Evolutionary conservation across 2,113 vertebrate genomes (phyloP).

Genomic region (Merops nubicus): DNA sequence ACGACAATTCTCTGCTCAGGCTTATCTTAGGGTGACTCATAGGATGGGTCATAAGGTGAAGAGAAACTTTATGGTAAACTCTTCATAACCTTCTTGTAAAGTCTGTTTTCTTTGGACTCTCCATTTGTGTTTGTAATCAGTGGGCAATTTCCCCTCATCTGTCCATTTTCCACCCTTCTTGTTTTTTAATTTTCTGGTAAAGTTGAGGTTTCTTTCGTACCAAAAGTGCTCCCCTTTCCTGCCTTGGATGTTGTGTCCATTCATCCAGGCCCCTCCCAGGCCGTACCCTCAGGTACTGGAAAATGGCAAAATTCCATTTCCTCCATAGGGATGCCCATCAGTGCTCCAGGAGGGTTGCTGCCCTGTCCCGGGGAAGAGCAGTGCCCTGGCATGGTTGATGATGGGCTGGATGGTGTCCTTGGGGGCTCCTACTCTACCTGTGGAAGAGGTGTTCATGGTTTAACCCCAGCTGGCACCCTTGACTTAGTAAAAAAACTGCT

Average conservation of each 20-base stretch:
- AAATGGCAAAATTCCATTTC: not conserved
- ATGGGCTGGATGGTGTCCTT: not conserved
- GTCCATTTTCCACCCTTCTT: not conserved
- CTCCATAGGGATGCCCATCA: accelerated
- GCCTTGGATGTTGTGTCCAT: not conserved
- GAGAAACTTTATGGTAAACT: not conserved
- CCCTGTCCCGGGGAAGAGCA: not conserved
- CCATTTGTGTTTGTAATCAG: not conserved
- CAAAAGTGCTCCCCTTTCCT: not conserved
- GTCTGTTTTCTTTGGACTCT: not conserved
- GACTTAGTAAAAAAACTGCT: not conserved
- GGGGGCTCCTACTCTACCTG: not conserved
- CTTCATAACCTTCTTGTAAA: not conserved
- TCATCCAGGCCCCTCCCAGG: not conserved
- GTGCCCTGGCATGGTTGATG: not conserved
- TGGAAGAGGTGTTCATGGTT: not conserved
- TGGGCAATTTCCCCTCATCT: slow-evolving; percentile 44
- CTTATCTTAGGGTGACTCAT: slow-evolving; percentile 65
- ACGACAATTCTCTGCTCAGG: not conserved
- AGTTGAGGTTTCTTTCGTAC: not conserved
- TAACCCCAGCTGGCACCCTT: not conserved
- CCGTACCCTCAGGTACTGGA: not conserved
- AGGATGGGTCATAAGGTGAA: not conserved
- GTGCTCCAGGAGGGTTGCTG: not conserved
- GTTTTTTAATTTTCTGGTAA: not conserved